These are phyloP conservation scores for Todiramphus chloris DNA, from an alignment of 2,113 vertebrate species.

Conservation along the genomic window DNA sequence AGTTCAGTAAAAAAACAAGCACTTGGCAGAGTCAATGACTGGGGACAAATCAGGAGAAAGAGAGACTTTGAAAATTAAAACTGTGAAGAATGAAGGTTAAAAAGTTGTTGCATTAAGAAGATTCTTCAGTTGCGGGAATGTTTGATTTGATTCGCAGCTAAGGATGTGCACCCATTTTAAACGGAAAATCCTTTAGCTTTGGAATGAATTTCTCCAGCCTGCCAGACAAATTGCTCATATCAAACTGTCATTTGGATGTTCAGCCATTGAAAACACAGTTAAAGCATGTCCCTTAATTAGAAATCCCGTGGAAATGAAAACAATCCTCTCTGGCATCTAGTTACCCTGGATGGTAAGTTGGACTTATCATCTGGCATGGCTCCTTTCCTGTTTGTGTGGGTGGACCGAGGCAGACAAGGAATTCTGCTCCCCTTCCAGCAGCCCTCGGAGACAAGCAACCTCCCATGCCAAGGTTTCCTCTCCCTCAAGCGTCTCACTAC, in stretches of 20 bases:
- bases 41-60: conserved; percentile 31
- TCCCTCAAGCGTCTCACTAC: neutral
- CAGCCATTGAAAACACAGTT: conserved; percentile 53
- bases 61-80: conserved; percentile 28
- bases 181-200: conserved; percentile 65
- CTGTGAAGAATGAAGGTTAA: conserved; percentile 8
- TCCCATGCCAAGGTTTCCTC: conserved; percentile 24
- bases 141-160: neutral
- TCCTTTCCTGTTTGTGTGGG: conserved; percentile 45
- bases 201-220: conserved; percentile 54
- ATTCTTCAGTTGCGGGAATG: conserved; percentile 29
- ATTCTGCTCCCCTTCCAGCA: conserved; percentile 49
- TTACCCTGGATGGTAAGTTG: conserved; percentile 20
- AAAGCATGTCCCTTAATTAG: conserved; percentile 47
- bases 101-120: conserved; percentile 41
- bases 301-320: conserved; percentile 47
- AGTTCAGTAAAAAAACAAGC: neutral
- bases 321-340: conserved; percentile 44
- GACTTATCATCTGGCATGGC: conserved; percentile 11
- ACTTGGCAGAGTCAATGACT: conserved; percentile 20
- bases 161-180: conserved; percentile 49
- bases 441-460: conserved; percentile 5
- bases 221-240: conserved; percentile 61
- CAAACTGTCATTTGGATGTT: conserved; percentile 52
- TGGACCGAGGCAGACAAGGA: neutral